These are phyloP conservation scores for Lethenteron reissneri DNA, from an alignment of 2,113 vertebrate species.

Conservation along the genomic window DNA sequence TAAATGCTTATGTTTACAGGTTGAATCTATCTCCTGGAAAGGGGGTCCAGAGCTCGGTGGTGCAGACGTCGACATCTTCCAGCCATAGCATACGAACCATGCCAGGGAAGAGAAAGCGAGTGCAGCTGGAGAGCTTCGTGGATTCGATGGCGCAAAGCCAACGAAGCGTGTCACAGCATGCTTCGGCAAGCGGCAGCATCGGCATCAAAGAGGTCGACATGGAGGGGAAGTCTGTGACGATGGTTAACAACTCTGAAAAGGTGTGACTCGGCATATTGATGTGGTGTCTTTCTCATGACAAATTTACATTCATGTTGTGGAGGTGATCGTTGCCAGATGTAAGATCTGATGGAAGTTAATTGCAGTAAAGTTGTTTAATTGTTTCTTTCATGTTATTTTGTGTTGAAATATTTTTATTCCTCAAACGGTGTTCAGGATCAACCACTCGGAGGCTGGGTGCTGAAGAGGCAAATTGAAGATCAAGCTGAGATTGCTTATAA, in stretches of 20 bases:
- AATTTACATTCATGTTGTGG: too few relatives aligned
- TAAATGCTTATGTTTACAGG: background rate
- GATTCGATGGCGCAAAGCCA: slow-evolving; percentile 58
- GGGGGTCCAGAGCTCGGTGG: too few relatives aligned
- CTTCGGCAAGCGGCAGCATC: slow-evolving; percentile 50
- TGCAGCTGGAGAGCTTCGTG: slow-evolving; percentile 33
- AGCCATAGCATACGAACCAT: slow-evolving; percentile 39
- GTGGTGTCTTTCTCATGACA: too few relatives aligned
- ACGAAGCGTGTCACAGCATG: slow-evolving; percentile 47
- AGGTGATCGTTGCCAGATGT: too few relatives aligned
- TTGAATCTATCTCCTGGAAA: background rate
- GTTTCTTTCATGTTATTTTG: background rate
- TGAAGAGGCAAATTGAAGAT: slow-evolving; percentile 40
- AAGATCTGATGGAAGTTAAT: too few relatives aligned
- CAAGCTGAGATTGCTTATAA: slow-evolving; percentile 35
- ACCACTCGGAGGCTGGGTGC: slow-evolving; percentile 58
- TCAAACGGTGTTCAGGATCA: slow-evolving; percentile 37
- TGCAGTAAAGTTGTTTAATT: too few relatives aligned
- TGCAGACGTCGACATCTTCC: slow-evolving; percentile 19
- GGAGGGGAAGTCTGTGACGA: slow-evolving; percentile 57
- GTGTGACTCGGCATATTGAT: slow-evolving; percentile 15
- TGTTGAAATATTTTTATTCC: background rate
- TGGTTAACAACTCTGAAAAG: slow-evolving; percentile 51
- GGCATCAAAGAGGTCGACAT: slow-evolving; percentile 54
- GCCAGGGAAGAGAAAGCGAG: slow-evolving; percentile 48